These are phyloP conservation scores for Sebastes minor DNA, from an alignment of 2,797 vertebrate genomes.

Conservation along the genomic window DNA sequence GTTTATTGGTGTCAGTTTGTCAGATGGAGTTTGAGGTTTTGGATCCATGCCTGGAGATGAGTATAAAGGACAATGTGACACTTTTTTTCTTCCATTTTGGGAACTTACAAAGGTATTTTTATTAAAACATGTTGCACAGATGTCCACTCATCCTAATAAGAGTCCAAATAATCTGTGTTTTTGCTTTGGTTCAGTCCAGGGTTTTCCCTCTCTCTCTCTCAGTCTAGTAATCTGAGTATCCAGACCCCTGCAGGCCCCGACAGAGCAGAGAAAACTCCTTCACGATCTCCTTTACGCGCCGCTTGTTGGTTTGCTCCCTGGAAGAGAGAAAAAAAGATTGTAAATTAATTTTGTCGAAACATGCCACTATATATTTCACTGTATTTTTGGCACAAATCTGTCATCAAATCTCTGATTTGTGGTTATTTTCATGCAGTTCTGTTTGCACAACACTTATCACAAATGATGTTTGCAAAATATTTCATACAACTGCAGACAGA, in stretches of 20 bases:
- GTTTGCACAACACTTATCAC: too few relatives aligned
- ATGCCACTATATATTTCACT: not conserved
- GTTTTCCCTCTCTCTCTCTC: not conserved
- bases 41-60: not conserved
- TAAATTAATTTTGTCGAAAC: not conserved
- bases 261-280: conserved; percentile 96
- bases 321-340: not conserved
- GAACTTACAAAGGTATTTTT: conserved; percentile 24
- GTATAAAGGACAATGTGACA: conserved; percentile 13
- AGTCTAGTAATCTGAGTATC: conserved; percentile 87
- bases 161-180: not conserved
- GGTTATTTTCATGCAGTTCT: not conserved
- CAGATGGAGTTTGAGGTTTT: not conserved
- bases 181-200: conserved; percentile 12
- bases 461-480: not conserved
- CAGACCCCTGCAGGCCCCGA: conserved; percentile 91
- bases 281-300: conserved; percentile 91
- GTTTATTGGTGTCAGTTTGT: conserved; percentile 47
- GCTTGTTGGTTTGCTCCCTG: conserved; percentile 96
- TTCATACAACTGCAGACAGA: not conserved
- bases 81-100: conserved; percentile 16
- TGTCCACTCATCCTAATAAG: not conserved
- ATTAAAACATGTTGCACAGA: conserved; percentile 47
- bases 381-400: not conserved
- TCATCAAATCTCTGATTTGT: not conserved